Evolutionary conservation across 2,113 vertebrate species (phyloP).

Genomic region (Noctilio leporinus): DNA sequence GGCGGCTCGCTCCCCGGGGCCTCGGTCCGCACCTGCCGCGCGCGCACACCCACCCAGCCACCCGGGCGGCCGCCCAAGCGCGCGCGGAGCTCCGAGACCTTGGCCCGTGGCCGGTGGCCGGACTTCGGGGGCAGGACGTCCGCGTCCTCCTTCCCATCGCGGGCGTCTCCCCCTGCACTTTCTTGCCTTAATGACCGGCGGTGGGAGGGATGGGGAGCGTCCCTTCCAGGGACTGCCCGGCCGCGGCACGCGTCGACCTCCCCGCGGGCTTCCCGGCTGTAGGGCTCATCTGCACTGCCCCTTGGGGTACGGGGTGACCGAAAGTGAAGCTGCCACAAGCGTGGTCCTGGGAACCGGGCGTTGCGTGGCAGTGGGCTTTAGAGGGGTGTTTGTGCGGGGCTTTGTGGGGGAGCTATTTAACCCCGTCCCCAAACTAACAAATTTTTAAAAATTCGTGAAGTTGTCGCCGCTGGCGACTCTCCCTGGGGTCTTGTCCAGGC

Average conservation of each 20-base stretch:
- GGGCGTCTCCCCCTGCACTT: not conserved
- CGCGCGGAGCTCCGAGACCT: not conserved
- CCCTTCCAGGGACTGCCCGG: not conserved
- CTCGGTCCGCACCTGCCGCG: not conserved
- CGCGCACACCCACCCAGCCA: not conserved
- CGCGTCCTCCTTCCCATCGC: not conserved
- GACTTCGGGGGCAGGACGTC: not conserved
- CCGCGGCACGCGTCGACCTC: not conserved
- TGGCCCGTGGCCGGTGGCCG: not conserved
- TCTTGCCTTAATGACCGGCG: not conserved
- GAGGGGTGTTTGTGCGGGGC: constrained; percentile 20
- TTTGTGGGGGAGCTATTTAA: not conserved
- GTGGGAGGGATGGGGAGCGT: not conserved
- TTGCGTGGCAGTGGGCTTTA: constrained; percentile 28
- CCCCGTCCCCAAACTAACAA: not conserved
- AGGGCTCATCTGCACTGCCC: not conserved
- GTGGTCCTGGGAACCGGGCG: constrained; percentile 35
- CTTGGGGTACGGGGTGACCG: not conserved
- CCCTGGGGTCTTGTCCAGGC: not conserved
- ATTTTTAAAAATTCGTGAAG: not conserved
- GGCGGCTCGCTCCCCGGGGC: not conserved
- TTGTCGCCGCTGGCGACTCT: constrained; percentile 47
- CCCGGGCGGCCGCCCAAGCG: not conserved
- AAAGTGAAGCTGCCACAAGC: not conserved
- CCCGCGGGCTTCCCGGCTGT: not conserved